Percentiles rank a stretch among this genome's conserved stretches.
These are phyloP conservation scores for Aurelia coerulea DNA, from an alignment of 30 jellyfish, hydroid and myxozoan genomes.

Conservation along the genomic window DNA sequence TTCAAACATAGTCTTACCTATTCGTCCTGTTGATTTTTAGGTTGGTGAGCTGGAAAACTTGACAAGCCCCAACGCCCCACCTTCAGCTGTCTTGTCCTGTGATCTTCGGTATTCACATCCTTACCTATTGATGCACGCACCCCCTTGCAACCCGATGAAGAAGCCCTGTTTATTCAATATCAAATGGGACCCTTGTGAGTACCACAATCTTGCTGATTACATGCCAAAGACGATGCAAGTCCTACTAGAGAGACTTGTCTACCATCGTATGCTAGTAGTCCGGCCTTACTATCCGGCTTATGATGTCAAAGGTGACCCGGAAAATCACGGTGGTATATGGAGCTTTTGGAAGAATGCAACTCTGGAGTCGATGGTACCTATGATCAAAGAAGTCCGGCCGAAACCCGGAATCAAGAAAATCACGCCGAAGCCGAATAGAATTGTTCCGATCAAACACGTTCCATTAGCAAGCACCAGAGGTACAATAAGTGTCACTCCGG, in stretches of 20 bases:
- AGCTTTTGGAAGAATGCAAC: constrained; percentile 78
- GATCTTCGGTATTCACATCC: constrained; percentile 98
- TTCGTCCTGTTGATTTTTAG: neutral
- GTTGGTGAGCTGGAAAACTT: constrained; percentile 78
- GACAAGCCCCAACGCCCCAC: constrained; percentile 51
- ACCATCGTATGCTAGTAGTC: constrained; percentile 63
- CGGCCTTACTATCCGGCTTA: constrained; percentile 89
- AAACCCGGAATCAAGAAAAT: neutral
- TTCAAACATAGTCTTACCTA: too few relatives aligned
- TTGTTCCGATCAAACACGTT: neutral
- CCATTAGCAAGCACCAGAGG: constrained; percentile 36
- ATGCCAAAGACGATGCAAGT: constrained; percentile 96
- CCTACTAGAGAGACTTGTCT: constrained; percentile 78
- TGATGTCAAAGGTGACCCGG: constrained; percentile 90
- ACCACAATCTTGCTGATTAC: constrained; percentile 97
- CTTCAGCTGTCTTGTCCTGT: constrained; percentile 82
- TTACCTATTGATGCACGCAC: constrained; percentile 93
- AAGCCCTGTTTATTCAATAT: constrained; percentile 98
- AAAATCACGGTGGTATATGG: constrained; percentile 92
- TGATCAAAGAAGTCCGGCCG: constrained; percentile 42
- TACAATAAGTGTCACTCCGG: constrained; percentile 58
- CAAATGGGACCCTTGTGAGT: constrained; percentile 99
- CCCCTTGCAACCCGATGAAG: constrained; percentile 98
- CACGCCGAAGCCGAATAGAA: neutral
- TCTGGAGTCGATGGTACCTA: constrained; percentile 46